These are phyloP conservation scores for Cardiocondyla obscurior DNA, from an alignment of 1,140 invertebrate genomes.

Conservation along the genomic window DNA sequence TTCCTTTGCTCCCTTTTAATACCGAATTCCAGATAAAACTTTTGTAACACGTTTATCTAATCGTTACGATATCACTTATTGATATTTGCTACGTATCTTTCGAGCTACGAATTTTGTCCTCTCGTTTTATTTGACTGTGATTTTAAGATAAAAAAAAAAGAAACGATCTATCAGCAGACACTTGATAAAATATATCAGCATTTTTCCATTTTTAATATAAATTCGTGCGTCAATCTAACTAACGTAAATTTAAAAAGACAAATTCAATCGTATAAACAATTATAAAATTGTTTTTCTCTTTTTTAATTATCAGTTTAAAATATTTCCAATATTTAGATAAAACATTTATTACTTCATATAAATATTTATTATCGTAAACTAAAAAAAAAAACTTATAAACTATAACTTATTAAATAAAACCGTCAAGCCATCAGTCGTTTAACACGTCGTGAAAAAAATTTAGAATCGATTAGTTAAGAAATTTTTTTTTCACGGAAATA, in stretches of 20 bases:
- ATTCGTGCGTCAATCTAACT: neutral
- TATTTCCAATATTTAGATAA: neutral
- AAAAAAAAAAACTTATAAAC: neutral
- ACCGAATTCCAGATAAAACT: neutral
- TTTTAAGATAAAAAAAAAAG: neutral
- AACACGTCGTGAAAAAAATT: neutral
- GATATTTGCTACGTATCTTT: neutral
- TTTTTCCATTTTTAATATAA: neutral
- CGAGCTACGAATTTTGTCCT: neutral
- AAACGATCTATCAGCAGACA: too few species aligned
- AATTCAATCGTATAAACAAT: neutral
- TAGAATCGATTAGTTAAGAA: neutral
- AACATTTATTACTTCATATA: too few species aligned
- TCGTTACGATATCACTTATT: neutral
- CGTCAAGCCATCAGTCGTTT: neutral
- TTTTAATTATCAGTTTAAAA: neutral
- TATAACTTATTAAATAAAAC: neutral
- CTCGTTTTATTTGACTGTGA: neutral
- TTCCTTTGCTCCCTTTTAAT: neutral
- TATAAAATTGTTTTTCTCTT: neutral
- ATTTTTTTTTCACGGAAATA: neutral
- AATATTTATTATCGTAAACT: too few species aligned
- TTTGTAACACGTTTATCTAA: neutral
- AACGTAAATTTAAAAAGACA: neutral
- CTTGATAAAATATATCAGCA: neutral